phyloP scores from a whole-genome alignment of 37 sponge, comb jelly and placozoan genomes.

The Diacarnus erythraeanus region DNA sequence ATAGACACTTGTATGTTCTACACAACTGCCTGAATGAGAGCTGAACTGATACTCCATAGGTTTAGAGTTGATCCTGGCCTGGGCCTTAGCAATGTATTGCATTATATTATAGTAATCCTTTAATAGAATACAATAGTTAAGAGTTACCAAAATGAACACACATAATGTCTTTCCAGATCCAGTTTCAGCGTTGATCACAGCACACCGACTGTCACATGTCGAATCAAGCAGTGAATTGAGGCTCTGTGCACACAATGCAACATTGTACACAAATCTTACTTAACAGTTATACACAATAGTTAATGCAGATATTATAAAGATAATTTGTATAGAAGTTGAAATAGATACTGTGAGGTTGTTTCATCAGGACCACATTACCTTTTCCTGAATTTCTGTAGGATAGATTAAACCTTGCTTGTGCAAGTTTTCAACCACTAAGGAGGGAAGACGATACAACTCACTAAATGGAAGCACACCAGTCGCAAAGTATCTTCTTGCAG shows the following conservation, averaged over 20 bases:
- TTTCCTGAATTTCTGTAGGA: slow-evolving; percentile 36
- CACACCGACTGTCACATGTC: background rate
- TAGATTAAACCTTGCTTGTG: background rate
- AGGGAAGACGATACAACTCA: background rate
- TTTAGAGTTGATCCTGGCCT: too few species aligned
- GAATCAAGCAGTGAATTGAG: slow-evolving; percentile 48
- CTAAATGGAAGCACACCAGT: background rate
- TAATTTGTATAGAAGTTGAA: background rate
- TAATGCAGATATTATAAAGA: background rate
- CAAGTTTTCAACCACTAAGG: slow-evolving; percentile 10
- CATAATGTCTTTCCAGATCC: slow-evolving; percentile 90
- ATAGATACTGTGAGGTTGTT: background rate
- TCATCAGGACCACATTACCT: slow-evolving; percentile 14
- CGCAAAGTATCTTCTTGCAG: background rate
- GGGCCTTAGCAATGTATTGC: too few species aligned
- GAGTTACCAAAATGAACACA: slow-evolving; percentile 49
- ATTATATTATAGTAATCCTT: too few species aligned
- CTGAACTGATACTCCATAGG: too few species aligned
- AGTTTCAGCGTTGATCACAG: slow-evolving; percentile 87
- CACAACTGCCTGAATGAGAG: too few species aligned
- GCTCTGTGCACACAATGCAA: slow-evolving; percentile 39
- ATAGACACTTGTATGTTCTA: too few species aligned
- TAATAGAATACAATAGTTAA: too few species aligned
- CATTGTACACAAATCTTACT: too few species aligned
- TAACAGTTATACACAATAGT: background rate